Evolutionary conservation across 1,140 invertebrate species (phyloP).

Genomic region (Sesamia nonagrioides): DNA sequence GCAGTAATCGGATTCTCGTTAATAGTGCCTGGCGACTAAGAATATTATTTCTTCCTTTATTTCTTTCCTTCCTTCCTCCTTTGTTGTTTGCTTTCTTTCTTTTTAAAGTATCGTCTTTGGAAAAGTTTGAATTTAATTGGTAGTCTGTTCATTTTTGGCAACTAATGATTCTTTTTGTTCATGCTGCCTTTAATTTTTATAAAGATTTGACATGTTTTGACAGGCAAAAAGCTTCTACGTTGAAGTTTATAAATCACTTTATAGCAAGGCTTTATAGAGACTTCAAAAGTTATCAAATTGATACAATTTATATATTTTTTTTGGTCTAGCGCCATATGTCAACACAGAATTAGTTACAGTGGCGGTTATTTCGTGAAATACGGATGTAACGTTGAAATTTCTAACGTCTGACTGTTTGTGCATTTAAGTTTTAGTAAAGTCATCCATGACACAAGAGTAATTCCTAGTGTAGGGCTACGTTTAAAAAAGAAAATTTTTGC

Average conservation of each 20-base stretch:
- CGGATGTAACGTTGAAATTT: too few relatives aligned
- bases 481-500: too few relatives aligned
- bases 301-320: too few relatives aligned
- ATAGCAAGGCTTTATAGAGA: too few relatives aligned
- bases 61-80: background rate
- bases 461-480: too few relatives aligned
- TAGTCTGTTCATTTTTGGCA: background rate
- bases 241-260: background rate
- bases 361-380: too few relatives aligned
- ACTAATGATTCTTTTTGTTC: background rate
- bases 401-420: too few relatives aligned
- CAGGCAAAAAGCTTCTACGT: background rate
- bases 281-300: too few relatives aligned
- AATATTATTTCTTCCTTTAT: slow-evolving; percentile 3
- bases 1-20: slow-evolving; percentile 6
- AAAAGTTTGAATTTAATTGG: background rate
- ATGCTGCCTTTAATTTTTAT: background rate
- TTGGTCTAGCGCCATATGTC: too few relatives aligned
- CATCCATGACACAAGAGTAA: too few relatives aligned
- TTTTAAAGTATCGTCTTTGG: background rate
- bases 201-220: background rate
- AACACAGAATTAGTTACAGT: too few relatives aligned
- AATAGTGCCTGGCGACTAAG: slow-evolving; percentile 1
- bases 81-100: slow-evolving; percentile 7
- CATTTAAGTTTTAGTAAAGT: too few relatives aligned